Conservation (phyloP, 2,113 vertebrate species). For the Sardina pilchardus region DNA sequence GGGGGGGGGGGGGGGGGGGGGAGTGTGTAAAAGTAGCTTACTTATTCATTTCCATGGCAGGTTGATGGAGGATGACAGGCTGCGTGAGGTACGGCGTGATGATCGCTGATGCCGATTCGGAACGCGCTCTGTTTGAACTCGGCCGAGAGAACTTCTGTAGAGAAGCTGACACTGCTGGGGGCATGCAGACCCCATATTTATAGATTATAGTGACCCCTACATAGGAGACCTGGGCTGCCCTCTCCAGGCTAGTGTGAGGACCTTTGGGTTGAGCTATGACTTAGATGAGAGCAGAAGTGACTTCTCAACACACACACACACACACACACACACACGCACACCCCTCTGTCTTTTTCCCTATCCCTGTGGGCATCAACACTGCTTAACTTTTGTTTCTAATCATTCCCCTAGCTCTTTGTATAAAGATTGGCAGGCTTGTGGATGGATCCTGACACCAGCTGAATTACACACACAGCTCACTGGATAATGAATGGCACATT, state of each 20-base stretch:
- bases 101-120: constrained; percentile 26
- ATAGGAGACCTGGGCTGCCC: not conserved
- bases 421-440: constrained; percentile 43
- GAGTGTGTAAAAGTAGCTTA: constrained; percentile 54
- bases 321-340: constrained; percentile 25
- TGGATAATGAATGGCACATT: constrained; percentile 42
- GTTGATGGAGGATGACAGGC: constrained; percentile 39
- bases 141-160: constrained; percentile 46
- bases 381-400: not conserved
- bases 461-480: constrained; percentile 51
- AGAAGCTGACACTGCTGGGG: constrained; percentile 26
- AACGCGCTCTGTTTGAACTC: constrained; percentile 49
- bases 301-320: not conserved
- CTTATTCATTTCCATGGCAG: constrained; percentile 57
- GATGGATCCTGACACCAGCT: constrained; percentile 40
- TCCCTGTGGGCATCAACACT: not conserved
- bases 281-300: not conserved
- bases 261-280: not conserved
- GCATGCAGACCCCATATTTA: too few species aligned
- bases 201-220: too few species aligned
- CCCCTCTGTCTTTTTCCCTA: not conserved
- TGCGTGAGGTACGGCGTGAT: constrained; percentile 18
- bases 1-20: constrained; percentile 10
- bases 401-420: constrained; percentile 19
- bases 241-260: not conserved